Evolutionary conservation across 1,140 invertebrate genomes (phyloP), one percentile per base, ranked within the genome.

Genomic region (Scaptomyza graminum): DNA sequence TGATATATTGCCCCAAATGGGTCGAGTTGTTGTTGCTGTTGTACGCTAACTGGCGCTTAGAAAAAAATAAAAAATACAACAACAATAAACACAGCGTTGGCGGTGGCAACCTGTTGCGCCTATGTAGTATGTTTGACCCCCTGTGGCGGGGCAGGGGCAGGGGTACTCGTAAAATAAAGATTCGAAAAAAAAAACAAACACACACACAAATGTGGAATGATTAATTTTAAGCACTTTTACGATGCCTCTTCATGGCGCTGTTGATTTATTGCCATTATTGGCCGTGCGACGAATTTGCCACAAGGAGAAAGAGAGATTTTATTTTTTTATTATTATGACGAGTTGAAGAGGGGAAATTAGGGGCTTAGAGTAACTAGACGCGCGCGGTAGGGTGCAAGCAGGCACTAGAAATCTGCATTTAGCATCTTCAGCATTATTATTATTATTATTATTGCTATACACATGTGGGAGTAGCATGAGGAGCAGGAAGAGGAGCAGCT

Each of bases 141-240:
- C 37, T 41, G 37, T n/a, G 37, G 37, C 1, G 37, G 12, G 37
- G 37, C 37, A 5, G 37, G 12, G 37, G 37, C 37, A 46, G 70
- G 65, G 67, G 51, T 62, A 81, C 3, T 84, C 89, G 77, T 91
- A 90, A 91, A 90, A 66, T 60, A 56, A 52, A 66, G 75, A 85
- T 70, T 39, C 73, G n/a, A n/a, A 76, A 79, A 82, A 71, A 76
- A 88, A 31, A 1, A 31, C 7, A 31, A 3, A 90, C 79, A 85
- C 79, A 85, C 79, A 82, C 74, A 82, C 78, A 76, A 70, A 91
- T 74, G 75, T 74, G 76, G 76, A 65, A 91, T 91, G 90, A 91
- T 91, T 91, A 91, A 91, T 91, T 34, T 91, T 91, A 91, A 91
- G 85, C 84, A 88, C 82, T 90, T 91, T 91, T 91, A 91, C 83